Percentiles rank a stretch among this genome's conserved stretches.
These are phyloP conservation scores for Heliothis virescens DNA, from an alignment of 1,140 invertebrate species.

Conservation along the genomic window DNA sequence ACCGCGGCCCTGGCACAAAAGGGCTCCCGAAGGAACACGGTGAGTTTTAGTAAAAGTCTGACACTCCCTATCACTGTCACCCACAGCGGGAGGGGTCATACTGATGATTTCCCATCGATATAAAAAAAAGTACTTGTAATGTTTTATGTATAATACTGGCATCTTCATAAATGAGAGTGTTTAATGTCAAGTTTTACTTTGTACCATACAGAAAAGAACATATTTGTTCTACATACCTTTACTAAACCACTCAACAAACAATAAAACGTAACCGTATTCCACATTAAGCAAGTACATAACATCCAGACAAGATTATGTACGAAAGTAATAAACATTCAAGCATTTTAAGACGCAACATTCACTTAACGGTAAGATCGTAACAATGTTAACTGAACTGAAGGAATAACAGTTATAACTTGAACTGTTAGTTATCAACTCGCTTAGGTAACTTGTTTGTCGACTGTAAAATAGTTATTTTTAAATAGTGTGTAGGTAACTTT, in stretches of 20 bases:
- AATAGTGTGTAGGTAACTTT: background rate
- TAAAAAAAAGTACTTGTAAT: too few species aligned
- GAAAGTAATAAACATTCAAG: conserved; percentile 33
- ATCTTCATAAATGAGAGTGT: too few species aligned
- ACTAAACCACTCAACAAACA: background rate
- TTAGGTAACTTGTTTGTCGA: background rate
- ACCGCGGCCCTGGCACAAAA: too few species aligned
- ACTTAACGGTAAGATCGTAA: conserved; percentile 12
- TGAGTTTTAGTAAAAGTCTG: too few species aligned
- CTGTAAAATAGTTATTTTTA: background rate
- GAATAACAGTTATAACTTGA: conserved; percentile 16
- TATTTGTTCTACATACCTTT: background rate
- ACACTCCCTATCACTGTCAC: too few species aligned
- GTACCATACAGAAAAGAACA: too few species aligned
- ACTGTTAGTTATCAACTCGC: conserved; percentile 29
- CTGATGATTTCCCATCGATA: too few species aligned
- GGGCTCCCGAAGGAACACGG: too few species aligned
- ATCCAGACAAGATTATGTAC: conserved; percentile 19
- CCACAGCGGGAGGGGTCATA: too few species aligned
- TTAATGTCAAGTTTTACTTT: too few species aligned
- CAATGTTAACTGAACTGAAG: conserved; percentile 29
- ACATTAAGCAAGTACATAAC: conserved; percentile 2
- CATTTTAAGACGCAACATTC: conserved; percentile 33
- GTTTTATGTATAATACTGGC: too few species aligned
- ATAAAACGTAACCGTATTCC: conserved; percentile 18